Percentiles rank a stretch among this genome's conserved stretches.
Evolutionary conservation across 2,797 vertebrate species (phyloP).

Genomic region (Poeciliopsis gracilis): DNA sequence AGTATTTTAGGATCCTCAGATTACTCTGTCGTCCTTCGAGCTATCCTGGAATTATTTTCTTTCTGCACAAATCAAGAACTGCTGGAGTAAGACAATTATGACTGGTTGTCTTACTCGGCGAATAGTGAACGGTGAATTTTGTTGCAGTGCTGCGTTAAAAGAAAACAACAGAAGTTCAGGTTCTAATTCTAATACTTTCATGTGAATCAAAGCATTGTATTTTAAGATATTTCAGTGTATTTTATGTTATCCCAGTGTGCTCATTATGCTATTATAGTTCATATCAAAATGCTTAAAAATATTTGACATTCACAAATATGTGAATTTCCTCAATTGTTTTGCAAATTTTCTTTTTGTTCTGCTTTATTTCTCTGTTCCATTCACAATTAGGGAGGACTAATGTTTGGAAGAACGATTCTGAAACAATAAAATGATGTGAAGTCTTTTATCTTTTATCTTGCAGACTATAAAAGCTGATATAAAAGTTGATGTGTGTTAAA

Average conservation of each 20-base stretch:
- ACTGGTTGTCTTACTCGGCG: slow-evolving; percentile 82
- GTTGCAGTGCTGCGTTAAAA: background rate
- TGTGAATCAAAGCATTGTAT: slow-evolving; percentile 3
- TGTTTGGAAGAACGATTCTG: background rate
- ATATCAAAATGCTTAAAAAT: background rate
- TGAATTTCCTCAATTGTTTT: background rate
- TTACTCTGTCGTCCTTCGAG: slow-evolving; percentile 17
- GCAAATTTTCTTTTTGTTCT: background rate
- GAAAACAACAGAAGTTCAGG: background rate
- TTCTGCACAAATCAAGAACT: slow-evolving; percentile 87
- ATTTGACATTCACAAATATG: background rate
- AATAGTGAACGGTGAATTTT: slow-evolving; percentile 84
- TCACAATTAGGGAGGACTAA: background rate
- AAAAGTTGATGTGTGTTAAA: background rate
- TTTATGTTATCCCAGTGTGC: background rate
- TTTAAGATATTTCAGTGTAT: background rate
- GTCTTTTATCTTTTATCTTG: background rate
- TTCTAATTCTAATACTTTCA: background rate
- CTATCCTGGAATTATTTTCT: slow-evolving; percentile 38
- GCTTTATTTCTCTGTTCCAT: background rate
- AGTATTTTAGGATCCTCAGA: slow-evolving; percentile 25
- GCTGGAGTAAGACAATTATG: slow-evolving; percentile 88
- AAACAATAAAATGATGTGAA: background rate
- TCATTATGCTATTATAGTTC: background rate
- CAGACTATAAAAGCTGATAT: background rate